Evolutionary conservation across 1,140 invertebrate genomes (phyloP).

Genomic region (Papilio helenus): DNA sequence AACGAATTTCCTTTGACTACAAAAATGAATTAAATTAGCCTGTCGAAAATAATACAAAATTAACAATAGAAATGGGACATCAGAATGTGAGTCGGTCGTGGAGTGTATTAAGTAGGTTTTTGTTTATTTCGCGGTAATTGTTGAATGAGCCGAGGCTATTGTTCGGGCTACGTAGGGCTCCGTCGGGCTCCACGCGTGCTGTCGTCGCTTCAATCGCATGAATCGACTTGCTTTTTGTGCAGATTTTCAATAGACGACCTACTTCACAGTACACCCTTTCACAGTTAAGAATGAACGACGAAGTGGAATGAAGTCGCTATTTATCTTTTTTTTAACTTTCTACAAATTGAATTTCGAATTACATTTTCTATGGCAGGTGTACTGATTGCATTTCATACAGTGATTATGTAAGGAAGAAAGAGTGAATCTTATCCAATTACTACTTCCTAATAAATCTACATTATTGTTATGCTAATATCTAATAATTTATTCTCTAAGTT

Average conservation of each 20-base stretch:
- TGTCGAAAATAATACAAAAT: background rate
- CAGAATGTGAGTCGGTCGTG: background rate
- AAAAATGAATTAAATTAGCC: background rate
- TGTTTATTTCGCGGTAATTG: conserved; percentile 25
- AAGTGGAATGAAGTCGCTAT: conserved; percentile 5
- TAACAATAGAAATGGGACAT: conserved; percentile 10
- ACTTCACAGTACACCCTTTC: conserved; percentile 1
- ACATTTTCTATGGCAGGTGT: background rate
- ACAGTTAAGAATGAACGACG: conserved; percentile 9
- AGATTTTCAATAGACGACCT: conserved; percentile 19
- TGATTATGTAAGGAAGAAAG: background rate
- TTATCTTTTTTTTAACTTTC: background rate
- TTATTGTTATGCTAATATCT: too few species aligned
- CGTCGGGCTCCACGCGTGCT: background rate
- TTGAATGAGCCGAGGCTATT: conserved; percentile 2
- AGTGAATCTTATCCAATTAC: background rate
- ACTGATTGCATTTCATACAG: too few species aligned
- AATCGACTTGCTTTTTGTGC: background rate
- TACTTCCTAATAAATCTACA: too few species aligned
- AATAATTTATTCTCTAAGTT: too few species aligned
- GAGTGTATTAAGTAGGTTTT: conserved; percentile 18
- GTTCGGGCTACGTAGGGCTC: background rate
- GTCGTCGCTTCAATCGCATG: conserved; percentile 15
- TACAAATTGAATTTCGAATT: background rate
- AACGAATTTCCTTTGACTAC: background rate